These are phyloP conservation scores for Dendroctonus valens DNA, from an alignment of 1,140 invertebrate genomes.

Conservation along the genomic window DNA sequence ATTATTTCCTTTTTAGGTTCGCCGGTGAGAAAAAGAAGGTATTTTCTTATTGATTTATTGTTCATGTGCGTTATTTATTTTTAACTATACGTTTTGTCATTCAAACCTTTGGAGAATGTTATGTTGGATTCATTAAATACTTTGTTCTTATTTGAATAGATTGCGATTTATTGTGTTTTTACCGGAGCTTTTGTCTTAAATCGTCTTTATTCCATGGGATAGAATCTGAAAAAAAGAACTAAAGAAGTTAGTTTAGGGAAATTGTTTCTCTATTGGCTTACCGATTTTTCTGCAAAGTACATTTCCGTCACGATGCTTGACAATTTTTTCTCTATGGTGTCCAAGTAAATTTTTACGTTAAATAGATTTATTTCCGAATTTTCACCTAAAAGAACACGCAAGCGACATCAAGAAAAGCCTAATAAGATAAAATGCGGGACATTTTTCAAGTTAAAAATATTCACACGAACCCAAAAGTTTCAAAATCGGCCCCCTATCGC, in stretches of 20 bases:
- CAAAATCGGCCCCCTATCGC: constrained; percentile 68
- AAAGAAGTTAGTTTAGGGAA: too few species aligned
- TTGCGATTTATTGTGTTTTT: too few species aligned
- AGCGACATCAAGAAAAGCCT: constrained; percentile 9
- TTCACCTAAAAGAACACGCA: constrained; percentile 46
- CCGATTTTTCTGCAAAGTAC: constrained; percentile 40
- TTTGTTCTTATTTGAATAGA: too few species aligned
- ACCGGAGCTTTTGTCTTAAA: too few species aligned
- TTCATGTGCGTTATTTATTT: neutral
- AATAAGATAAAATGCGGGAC: neutral
- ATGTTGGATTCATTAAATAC: too few species aligned
- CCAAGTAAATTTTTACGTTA: constrained; percentile 73
- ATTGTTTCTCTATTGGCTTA: constrained; percentile 9
- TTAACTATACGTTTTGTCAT: too few species aligned
- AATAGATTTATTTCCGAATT: constrained; percentile 62
- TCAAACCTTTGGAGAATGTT: too few species aligned
- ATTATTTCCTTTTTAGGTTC: constrained; percentile 24
- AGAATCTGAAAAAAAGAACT: too few species aligned
- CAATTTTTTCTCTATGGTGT: constrained; percentile 68
- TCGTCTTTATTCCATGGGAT: too few species aligned
- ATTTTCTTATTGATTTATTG: constrained; percentile 19
- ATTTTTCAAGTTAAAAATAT: neutral
- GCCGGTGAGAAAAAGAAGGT: constrained; percentile 12
- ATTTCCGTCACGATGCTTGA: constrained; percentile 50
- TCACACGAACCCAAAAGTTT: constrained; percentile 59